Base-by-base conservation (phyloP, 2,888 invertebrate genomes). In the Caenorhabditis becei region DNA sequence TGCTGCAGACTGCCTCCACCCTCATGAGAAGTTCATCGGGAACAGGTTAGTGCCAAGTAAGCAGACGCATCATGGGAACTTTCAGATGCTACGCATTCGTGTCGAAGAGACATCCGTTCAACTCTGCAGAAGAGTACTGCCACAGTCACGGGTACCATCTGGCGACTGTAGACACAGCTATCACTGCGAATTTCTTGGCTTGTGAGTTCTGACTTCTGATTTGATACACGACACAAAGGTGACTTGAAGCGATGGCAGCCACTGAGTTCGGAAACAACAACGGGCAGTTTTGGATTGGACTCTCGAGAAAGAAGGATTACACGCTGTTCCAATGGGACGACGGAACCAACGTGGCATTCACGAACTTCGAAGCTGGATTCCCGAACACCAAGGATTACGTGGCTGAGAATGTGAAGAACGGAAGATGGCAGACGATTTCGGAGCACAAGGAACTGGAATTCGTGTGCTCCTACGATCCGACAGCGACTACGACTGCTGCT, bases 261-360 rank as follows among this genome's bases (percentile, higher is more conserved):
- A 74, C 72, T 2, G 72, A 74, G 23, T 77, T 77, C 54, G 77
- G 77, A 35, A 61, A 54, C 1, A 61, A 59, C 20, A 67, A 41
- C n/a, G 77, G 77, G 8, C 67, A 77, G n/a, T 77, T 77, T 20
- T 77, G 77, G 77, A 69, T 69, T 8, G 69, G 69, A n/a, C 51
- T 69, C 28, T 77, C 69, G 0, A 62, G 69, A 58, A 58, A 51
- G 16, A 62, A 67, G 24, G 77, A 77, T 37, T 77, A 69, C 23
- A 14, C 59, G 0, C 44, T 77, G 23, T 77, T 77, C 56, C 24
- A 20, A n/a, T 69, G 69, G 69, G 69, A 77, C 20, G 77, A 77
- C 11, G 54, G 62, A 28, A 77, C 77, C 0, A 44, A 2, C 1
- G 69, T 77, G 1, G 59, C 77, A 11, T 77, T 44, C 26, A 67